Evolutionary conservation across 2,888 invertebrate genomes (phyloP).

Genomic region (Drosophila lutescens): DNA sequence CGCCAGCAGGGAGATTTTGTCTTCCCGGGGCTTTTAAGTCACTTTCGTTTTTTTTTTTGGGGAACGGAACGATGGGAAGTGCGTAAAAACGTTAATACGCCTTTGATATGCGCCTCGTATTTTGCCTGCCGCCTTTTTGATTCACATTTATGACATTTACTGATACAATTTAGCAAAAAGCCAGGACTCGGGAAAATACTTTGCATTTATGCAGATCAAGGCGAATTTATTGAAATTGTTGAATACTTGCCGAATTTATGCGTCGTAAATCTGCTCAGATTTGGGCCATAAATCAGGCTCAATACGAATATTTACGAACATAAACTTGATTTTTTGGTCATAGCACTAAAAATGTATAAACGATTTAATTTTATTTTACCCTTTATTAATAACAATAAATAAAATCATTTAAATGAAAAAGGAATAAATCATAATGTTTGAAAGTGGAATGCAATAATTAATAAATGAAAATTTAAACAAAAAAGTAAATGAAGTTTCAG

Average conservation of each 20-base stretch:
- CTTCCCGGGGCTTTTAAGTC: conserved; percentile 57
- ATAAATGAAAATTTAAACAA: no score
- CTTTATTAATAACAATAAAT: no score
- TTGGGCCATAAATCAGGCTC: conserved; percentile 40
- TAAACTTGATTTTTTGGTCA: conserved; percentile 3
- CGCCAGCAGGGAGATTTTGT: conserved; percentile 21
- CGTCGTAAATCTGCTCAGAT: conserved; percentile 56
- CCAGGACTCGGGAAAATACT: conserved; percentile 35
- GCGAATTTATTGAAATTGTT: conserved; percentile 63
- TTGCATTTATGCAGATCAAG: conserved; percentile 62
- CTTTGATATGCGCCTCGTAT: conserved; percentile 47
- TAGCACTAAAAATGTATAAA: not conserved
- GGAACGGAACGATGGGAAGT: conserved; percentile 50
- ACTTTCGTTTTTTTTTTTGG: conserved; percentile 28
- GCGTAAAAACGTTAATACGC: conserved; percentile 70
- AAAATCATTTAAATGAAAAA: no score
- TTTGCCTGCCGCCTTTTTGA: conserved; percentile 32
- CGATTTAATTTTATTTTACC: no score
- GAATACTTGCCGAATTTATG: conserved; percentile 53
- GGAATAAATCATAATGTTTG: no score
- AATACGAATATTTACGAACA: conserved; percentile 4
- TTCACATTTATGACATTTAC: conserved; percentile 68
- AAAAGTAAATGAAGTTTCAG: no score
- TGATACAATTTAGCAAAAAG: conserved; percentile 62
- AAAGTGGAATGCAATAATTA: no score